Percentiles rank a stretch among this genome's conserved stretches.
phyloP scores from a whole-genome alignment of 2,888 invertebrate species.

The Atherix ibis region DNA sequence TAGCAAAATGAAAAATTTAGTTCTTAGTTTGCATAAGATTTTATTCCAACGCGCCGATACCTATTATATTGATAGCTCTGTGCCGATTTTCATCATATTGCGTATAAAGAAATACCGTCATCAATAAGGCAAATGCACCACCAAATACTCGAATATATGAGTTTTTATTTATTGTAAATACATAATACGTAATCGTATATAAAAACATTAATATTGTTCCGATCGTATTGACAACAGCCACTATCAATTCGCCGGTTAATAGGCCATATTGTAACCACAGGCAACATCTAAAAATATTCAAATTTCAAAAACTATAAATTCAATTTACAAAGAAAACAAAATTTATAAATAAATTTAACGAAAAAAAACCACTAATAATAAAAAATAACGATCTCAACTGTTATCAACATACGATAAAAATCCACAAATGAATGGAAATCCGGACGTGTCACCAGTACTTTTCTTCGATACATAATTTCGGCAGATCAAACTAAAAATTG shows the following conservation, averaged over 20 bases:
- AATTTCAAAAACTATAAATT: conserved; percentile 1
- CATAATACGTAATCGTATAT: conserved; percentile 48
- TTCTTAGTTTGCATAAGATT: too few relatives aligned
- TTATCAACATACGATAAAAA: conserved; percentile 42
- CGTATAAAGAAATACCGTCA: conserved; percentile 37
- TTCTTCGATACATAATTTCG: conserved; percentile 48
- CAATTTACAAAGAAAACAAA: too few relatives aligned
- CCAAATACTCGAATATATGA: conserved; percentile 41
- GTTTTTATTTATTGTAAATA: conserved; percentile 49
- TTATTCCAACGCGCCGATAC: too few relatives aligned
- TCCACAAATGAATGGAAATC: conserved; percentile 54
- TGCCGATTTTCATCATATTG: conserved; percentile 35
- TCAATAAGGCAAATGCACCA: conserved; percentile 34
- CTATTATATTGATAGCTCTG: conserved; percentile 39
- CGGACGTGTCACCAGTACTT: conserved; percentile 51
- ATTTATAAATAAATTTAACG: too few relatives aligned
- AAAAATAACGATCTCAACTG: neutral
- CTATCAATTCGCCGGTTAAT: conserved; percentile 46
- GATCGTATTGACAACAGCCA: conserved; percentile 53
- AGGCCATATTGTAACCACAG: conserved; percentile 62
- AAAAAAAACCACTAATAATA: too few relatives aligned
- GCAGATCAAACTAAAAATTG: conserved; percentile 48
- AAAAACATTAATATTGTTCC: conserved; percentile 47
- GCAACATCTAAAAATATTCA: conserved; percentile 38
- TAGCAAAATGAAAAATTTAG: too few relatives aligned